Percentiles rank a stretch among this genome's conserved stretches.
These are phyloP conservation scores for Globicephala melas DNA, from an alignment of 2,113 vertebrate species.

Conservation along the genomic window DNA sequence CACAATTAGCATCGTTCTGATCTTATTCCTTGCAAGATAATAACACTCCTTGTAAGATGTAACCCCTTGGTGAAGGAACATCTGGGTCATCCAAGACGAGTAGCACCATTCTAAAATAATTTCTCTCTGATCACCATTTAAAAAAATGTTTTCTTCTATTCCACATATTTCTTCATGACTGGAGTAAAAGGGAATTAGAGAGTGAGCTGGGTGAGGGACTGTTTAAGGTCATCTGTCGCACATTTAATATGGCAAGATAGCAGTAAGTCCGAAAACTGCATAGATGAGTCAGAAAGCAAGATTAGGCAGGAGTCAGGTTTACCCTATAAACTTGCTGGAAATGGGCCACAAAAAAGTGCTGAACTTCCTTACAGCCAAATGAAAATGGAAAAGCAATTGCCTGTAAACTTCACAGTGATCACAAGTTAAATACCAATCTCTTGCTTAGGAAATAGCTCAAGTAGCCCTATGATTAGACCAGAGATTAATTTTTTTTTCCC, in stretches of 20 bases:
- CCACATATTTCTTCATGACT: not conserved
- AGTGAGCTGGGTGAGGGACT: not conserved
- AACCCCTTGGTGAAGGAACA: not conserved
- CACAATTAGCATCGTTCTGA: not conserved
- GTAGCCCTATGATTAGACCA: not conserved
- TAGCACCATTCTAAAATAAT: not conserved
- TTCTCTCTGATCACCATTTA: not conserved
- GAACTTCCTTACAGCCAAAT: constrained; percentile 28
- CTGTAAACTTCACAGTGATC: constrained; percentile 18
- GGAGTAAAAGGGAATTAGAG: not conserved
- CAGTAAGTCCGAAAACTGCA: not conserved
- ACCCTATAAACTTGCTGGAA: constrained; percentile 39
- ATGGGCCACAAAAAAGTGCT: not conserved
- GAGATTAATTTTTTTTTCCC: not conserved
- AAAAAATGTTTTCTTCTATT: not conserved
- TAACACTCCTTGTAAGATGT: not conserved
- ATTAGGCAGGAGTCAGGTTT: not conserved
- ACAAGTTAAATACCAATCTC: constrained; percentile 61
- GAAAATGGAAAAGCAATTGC: constrained; percentile 48
- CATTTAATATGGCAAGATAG: not conserved
- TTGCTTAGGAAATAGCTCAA: constrained; percentile 42
- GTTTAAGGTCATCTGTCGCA: constrained; percentile 8
- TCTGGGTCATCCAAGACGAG: not conserved
- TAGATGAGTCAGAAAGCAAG: constrained; percentile 20
- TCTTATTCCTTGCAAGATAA: not conserved